These are phyloP conservation scores for Melinaea menophilus DNA, from an alignment of 2,888 invertebrate species.

Conservation along the genomic window DNA sequence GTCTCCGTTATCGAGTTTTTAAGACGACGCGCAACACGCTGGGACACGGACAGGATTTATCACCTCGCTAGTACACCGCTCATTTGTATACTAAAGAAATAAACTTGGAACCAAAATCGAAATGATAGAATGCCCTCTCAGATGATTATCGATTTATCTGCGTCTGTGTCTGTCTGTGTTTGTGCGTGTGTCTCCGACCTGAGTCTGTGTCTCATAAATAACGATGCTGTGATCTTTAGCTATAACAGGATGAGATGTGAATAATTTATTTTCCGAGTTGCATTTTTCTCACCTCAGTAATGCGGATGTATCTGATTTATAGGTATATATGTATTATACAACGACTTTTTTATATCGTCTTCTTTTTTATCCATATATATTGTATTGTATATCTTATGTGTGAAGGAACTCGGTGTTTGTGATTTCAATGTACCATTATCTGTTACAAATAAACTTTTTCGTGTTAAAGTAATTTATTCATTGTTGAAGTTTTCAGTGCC, in stretches of 20 bases:
- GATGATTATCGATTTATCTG: slow-evolving; percentile 23
- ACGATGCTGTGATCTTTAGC: slow-evolving; percentile 18
- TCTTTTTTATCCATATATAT: slow-evolving; percentile 7
- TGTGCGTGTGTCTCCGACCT: too few species aligned
- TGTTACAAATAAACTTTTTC: neutral
- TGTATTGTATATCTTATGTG: slow-evolving; percentile 10
- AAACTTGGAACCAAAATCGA: slow-evolving; percentile 64
- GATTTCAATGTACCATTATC: neutral
- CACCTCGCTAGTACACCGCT: slow-evolving; percentile 72
- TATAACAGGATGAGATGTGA: slow-evolving; percentile 23
- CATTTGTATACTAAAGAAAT: slow-evolving; percentile 72
- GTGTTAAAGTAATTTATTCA: slow-evolving; percentile 9
- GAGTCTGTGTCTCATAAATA: slow-evolving; percentile 12
- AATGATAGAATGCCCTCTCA: slow-evolving; percentile 56
- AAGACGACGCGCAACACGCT: slow-evolving; percentile 75
- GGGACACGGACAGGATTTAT: slow-evolving; percentile 75
- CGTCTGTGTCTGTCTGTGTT: slow-evolving; percentile 10
- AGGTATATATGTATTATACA: slow-evolving; percentile 26
- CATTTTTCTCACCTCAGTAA: slow-evolving; percentile 31
- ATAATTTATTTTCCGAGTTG: slow-evolving; percentile 28
- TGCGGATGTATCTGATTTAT: slow-evolving; percentile 31
- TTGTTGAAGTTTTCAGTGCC: slow-evolving; percentile 22
- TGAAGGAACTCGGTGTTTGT: neutral
- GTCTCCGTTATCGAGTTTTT: slow-evolving; percentile 77
- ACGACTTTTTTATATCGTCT: slow-evolving; percentile 8